Conservation (phyloP, 1,140 invertebrate genomes). For the Homalodisca vitripennis region DNA sequence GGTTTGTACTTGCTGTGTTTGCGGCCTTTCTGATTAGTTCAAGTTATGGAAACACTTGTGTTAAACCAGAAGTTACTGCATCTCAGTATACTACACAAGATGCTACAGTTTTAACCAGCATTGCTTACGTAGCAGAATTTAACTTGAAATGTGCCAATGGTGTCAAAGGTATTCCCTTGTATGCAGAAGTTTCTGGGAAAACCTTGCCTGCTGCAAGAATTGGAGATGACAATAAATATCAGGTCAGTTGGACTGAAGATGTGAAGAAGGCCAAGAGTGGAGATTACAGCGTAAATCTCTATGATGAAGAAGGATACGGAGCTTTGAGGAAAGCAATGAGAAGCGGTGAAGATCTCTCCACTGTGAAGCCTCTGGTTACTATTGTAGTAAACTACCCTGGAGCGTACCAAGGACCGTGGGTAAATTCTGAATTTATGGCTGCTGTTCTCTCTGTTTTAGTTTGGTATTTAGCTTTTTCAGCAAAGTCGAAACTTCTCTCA, state of each 20-base stretch:
- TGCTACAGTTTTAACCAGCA: slow-evolving; percentile 82
- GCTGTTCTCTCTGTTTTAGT: slow-evolving; percentile 73
- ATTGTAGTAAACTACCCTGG: slow-evolving; percentile 79
- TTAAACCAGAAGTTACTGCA: slow-evolving; percentile 37
- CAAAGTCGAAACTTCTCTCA: slow-evolving; percentile 75
- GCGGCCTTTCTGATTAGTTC: background rate
- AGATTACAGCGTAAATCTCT: slow-evolving; percentile 75
- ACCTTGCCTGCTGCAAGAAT: slow-evolving; percentile 75
- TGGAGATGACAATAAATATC: slow-evolving; percentile 66
- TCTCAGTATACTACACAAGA: slow-evolving; percentile 83
- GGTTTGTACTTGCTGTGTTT: background rate
- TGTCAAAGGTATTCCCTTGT: slow-evolving; percentile 66
- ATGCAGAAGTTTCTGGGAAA: slow-evolving; percentile 83
- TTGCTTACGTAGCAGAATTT: slow-evolving; percentile 78
- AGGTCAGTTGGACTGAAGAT: slow-evolving; percentile 93
- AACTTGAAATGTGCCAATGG: slow-evolving; percentile 65
- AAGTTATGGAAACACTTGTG: slow-evolving; percentile 28
- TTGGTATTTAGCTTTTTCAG: slow-evolving; percentile 82
- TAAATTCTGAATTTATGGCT: slow-evolving; percentile 90
- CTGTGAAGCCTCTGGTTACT: slow-evolving; percentile 70
- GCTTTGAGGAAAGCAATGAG: slow-evolving; percentile 73
- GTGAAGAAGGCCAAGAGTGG: slow-evolving; percentile 75
- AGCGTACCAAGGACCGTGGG: slow-evolving; percentile 86
- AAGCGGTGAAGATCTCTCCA: slow-evolving; percentile 62
- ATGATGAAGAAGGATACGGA: slow-evolving; percentile 89